phyloP scores from a whole-genome alignment of 2,113 vertebrate species.

The Lycaon pictus region DNA sequence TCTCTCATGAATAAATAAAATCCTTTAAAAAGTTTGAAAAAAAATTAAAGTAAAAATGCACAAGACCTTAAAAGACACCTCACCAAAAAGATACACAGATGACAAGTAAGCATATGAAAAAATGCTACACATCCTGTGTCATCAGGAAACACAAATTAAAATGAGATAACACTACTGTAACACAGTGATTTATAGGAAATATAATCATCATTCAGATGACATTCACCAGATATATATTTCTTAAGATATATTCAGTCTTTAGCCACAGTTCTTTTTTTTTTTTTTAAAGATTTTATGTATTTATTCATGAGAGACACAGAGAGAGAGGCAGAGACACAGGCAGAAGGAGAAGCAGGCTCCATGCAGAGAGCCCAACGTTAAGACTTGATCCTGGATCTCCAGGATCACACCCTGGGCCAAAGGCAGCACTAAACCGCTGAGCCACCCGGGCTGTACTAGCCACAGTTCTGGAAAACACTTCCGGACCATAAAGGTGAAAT shows the following conservation, averaged over 20 bases:
- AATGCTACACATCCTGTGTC: neutral
- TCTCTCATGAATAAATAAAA: too few relatives aligned
- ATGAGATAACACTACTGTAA: neutral
- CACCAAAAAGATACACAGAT: neutral
- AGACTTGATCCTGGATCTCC: too few relatives aligned
- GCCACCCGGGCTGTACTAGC: too few relatives aligned
- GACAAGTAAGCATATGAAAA: neutral
- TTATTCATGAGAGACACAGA: too few relatives aligned
- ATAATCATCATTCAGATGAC: neutral
- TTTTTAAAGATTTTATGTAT: too few relatives aligned
- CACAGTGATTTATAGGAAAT: neutral
- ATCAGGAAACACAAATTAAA: neutral
- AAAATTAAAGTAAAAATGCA: too few relatives aligned
- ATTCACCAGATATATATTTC: neutral
- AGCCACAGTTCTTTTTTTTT: neutral
- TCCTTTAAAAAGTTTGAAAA: too few relatives aligned
- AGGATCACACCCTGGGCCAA: too few relatives aligned
- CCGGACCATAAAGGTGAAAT: neutral
- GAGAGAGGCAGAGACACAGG: too few relatives aligned
- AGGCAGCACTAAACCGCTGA: too few relatives aligned
- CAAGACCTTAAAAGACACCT: neutral
- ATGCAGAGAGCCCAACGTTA: too few relatives aligned
- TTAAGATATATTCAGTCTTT: neutral
- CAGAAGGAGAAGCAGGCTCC: too few relatives aligned
- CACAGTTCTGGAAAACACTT: neutral